A percentile compares a stretch with the other conserved stretches of the same genome.
phyloP scores from a whole-genome alignment of 2,888 invertebrate species.

The Sarcophaga carnaria region DNA sequence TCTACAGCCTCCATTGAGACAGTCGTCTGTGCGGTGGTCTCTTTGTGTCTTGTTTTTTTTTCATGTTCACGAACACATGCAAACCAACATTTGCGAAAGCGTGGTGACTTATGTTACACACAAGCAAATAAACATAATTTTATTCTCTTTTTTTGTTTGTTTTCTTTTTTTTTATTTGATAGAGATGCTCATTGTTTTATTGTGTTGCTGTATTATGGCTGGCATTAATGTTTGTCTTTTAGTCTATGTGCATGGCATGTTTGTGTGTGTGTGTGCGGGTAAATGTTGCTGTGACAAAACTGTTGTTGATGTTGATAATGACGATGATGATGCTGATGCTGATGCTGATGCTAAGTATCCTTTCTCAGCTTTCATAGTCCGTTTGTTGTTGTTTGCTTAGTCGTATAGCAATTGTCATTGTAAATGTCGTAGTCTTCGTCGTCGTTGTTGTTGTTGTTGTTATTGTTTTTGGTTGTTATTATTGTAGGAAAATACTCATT shows the following conservation, averaged over 20 bases:
- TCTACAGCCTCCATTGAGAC: conserved; percentile 45
- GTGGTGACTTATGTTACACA: not conserved
- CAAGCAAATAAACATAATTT: conserved; percentile 17
- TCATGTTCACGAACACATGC: conserved; percentile 7
- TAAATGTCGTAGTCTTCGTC: not conserved
- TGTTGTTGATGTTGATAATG: conserved; percentile 20
- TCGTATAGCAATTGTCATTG: not conserved
- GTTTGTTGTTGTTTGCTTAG: conserved; percentile 13
- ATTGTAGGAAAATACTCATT: conserved; percentile 30
- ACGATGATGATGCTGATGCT: conserved; percentile 17
- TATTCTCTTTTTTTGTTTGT: not conserved
- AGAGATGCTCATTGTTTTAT: conserved; percentile 26
- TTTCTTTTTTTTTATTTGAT: conserved; percentile 41
- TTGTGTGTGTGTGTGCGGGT: not conserved
- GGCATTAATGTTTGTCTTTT: not conserved
- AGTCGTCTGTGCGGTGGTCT: conserved; percentile 37
- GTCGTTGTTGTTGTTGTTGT: conserved; percentile 30
- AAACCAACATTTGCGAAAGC: not conserved
- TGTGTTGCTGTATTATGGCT: conserved; percentile 41
- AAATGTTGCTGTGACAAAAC: conserved; percentile 9
- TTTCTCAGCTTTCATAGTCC: not conserved
- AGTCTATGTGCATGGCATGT: conserved; percentile 20
- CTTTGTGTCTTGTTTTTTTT: conserved; percentile 15
- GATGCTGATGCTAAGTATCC: conserved; percentile 3
- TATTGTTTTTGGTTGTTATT: conserved; percentile 8